Conservation (phyloP, 2,113 vertebrate genomes). For the Anguilla japonica region DNA sequence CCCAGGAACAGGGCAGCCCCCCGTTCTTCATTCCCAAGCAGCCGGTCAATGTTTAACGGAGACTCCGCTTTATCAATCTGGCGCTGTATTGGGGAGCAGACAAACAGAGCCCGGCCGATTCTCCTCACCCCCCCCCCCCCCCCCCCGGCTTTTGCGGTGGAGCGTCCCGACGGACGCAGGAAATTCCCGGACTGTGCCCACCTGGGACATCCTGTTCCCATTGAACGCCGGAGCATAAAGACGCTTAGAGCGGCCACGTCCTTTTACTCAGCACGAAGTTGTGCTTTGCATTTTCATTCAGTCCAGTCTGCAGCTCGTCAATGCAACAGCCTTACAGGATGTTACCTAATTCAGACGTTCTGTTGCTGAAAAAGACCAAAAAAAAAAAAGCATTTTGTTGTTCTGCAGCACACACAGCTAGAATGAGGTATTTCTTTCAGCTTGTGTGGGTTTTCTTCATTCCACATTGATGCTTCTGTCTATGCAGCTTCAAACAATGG, state of each 20-base stretch:
- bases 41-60: conserved; percentile 63
- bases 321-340: neutral
- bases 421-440: neutral
- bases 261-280: neutral
- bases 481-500: too few species aligned
- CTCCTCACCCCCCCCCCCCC: neutral
- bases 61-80: conserved; percentile 59
- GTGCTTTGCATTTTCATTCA: neutral
- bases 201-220: neutral
- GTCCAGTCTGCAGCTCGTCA: neutral
- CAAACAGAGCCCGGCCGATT: conserved; percentile 35
- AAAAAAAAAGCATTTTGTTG: neutral
- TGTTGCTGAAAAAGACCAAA: too few species aligned
- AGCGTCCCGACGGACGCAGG: neutral
- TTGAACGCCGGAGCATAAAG: neutral
- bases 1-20: conserved; percentile 40
- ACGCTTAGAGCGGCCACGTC: neutral
- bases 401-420: neutral
- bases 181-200: neutral
- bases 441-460: too few species aligned
- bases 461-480: too few species aligned
- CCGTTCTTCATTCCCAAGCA: conserved; percentile 40
- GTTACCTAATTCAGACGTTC: too few species aligned
- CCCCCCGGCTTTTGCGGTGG: neutral
- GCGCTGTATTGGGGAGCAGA: conserved; percentile 54